phyloP scores from a whole-genome alignment of 2,797 vertebrate species.

The Gallirallus australis region DNA sequence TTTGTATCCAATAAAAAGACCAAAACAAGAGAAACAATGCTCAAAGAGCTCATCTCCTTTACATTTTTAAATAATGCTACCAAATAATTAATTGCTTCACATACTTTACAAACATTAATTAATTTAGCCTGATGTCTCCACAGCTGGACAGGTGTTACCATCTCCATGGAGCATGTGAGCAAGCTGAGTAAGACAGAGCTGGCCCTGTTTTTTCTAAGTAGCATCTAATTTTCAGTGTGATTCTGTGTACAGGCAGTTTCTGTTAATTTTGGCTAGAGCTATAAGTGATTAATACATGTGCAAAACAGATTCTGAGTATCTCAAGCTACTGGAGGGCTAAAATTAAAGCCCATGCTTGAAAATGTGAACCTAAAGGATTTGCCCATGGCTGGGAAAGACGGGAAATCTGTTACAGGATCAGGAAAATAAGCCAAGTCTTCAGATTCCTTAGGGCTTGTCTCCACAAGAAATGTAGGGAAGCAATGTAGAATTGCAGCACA shows the following conservation, averaged over 20 bases:
- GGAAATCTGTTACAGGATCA: slow-evolving; percentile 39
- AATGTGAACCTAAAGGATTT: slow-evolving; percentile 33
- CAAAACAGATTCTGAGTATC: neutral
- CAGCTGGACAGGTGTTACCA: slow-evolving; percentile 46
- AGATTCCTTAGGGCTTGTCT: slow-evolving; percentile 60
- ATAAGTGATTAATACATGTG: neutral
- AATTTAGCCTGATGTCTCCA: slow-evolving; percentile 11
- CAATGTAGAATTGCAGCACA: neutral
- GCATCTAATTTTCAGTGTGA: neutral
- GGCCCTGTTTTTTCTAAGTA: neutral
- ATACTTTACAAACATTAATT: neutral
- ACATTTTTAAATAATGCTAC: neutral
- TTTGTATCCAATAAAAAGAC: slow-evolving; percentile 8
- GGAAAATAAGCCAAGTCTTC: slow-evolving; percentile 51
- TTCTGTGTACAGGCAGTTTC: slow-evolving; percentile 4
- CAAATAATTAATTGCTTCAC: neutral
- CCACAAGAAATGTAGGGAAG: slow-evolving; percentile 18
- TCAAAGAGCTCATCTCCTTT: neutral
- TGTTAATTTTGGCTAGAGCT: slow-evolving; percentile 35
- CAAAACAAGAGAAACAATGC: neutral
- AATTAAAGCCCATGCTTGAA: slow-evolving; percentile 11
- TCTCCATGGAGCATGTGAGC: neutral
- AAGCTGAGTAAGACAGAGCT: slow-evolving; percentile 30
- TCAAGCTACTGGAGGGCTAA: neutral
- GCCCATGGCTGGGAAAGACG: slow-evolving; percentile 7